Conservation (phyloP, 2,797 vertebrate species). For the Argya squamiceps region DNA sequence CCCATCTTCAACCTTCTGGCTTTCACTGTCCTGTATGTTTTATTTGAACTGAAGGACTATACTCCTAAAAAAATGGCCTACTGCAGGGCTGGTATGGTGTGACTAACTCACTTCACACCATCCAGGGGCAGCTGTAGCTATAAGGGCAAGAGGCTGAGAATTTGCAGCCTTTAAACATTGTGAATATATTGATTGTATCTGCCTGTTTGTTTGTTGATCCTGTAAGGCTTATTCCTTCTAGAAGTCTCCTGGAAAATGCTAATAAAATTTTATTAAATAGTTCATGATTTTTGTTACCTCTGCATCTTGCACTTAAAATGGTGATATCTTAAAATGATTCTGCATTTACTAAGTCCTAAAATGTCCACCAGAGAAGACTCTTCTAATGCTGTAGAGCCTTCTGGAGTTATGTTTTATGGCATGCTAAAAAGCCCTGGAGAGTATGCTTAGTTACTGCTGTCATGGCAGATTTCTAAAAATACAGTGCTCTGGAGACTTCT, state of each 20-base stretch:
- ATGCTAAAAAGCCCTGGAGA: slow-evolving; percentile 25
- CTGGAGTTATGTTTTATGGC: slow-evolving; percentile 36
- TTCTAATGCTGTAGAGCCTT: slow-evolving; percentile 28
- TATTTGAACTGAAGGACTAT: background rate
- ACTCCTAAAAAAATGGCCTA: background rate
- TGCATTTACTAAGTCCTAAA: background rate
- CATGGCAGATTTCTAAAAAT: slow-evolving; percentile 52
- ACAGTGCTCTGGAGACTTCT: slow-evolving; percentile 25
- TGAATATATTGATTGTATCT: background rate
- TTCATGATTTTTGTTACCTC: background rate
- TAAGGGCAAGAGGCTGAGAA: background rate
- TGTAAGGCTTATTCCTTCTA: background rate
- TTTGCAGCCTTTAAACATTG: background rate
- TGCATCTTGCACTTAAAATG: background rate
- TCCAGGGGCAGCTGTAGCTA: background rate
- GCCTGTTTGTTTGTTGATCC: background rate
- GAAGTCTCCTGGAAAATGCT: background rate
- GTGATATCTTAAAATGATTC: background rate
- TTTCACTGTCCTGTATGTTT: background rate
- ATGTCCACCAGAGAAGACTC: background rate
- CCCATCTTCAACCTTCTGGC: background rate
- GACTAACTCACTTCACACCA: background rate
- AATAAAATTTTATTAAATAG: background rate
- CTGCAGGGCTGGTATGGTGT: background rate
- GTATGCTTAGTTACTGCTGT: slow-evolving; percentile 34